Percentiles rank a stretch among this genome's conserved stretches.
phyloP scores from a whole-genome alignment of 1,140 invertebrate genomes.

The Vanessa atalanta region DNA sequence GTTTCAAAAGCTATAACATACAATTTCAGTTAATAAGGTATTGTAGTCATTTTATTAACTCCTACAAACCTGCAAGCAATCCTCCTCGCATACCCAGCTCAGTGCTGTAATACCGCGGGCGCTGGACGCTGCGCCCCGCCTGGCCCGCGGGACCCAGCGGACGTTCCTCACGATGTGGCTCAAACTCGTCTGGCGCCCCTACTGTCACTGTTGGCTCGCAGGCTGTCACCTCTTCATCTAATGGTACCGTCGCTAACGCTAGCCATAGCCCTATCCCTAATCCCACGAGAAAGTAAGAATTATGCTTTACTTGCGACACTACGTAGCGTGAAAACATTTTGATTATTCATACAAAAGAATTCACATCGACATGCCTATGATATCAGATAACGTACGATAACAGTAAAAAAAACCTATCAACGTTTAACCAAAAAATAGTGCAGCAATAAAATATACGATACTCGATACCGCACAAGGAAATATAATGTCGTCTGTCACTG shows the following conservation, averaged over 20 bases:
- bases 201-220: conserved; percentile 34
- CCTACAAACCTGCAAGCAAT: conserved; percentile 86
- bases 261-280: conserved; percentile 69
- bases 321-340: conserved; percentile 69
- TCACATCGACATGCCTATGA: conserved; percentile 1
- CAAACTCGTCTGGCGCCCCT: conserved; percentile 59
- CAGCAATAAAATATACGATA: too few relatives aligned
- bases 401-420: not conserved
- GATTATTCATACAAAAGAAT: not conserved
- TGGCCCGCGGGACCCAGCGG: conserved; percentile 54
- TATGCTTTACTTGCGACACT: conserved; percentile 75
- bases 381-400: not conserved
- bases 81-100: conserved; percentile 90
- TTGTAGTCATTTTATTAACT: not conserved
- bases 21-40: not conserved
- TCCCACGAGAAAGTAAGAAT: conserved; percentile 75
- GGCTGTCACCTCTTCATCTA: conserved; percentile 55
- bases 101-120: conserved; percentile 95
- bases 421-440: too few relatives aligned
- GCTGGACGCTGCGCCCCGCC: conserved; percentile 80
- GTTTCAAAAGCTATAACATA: too few relatives aligned
- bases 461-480: too few relatives aligned
- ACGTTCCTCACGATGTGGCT: conserved; percentile 64
- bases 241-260: conserved; percentile 61
- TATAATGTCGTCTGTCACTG: too few relatives aligned